A percentile compares a stretch with the other conserved stretches of the same genome.
These are phyloP conservation scores for Euproctis similis DNA, from an alignment of 2,888 invertebrate genomes.

Conservation along the genomic window DNA sequence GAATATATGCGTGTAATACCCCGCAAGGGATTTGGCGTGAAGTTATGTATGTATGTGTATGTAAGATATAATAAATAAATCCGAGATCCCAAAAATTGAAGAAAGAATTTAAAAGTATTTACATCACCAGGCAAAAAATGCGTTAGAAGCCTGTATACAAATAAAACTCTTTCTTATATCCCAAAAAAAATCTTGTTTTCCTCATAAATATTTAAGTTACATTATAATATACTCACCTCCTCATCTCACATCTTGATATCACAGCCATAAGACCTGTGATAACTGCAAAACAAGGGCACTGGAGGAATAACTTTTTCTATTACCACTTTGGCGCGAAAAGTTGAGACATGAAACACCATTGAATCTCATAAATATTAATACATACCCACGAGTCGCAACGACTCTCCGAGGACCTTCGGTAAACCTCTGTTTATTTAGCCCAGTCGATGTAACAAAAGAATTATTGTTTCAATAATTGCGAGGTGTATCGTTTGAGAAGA, in stretches of 20 bases:
- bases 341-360: slow-evolving; percentile 30
- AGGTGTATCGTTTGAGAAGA: slow-evolving; percentile 20
- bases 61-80: too few species aligned
- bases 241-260: slow-evolving; percentile 7
- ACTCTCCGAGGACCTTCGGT: slow-evolving; percentile 33
- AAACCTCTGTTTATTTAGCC: slow-evolving; percentile 34
- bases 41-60: too few species aligned
- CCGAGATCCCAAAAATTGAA: too few species aligned
- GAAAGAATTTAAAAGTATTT: too few species aligned
- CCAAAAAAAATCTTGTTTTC: background rate
- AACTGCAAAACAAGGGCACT: slow-evolving; percentile 20
- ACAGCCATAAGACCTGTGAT: slow-evolving; percentile 12
- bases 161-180: too few species aligned
- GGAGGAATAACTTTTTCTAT: slow-evolving; percentile 33
- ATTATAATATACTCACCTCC: slow-evolving; percentile 8
- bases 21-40: too few species aligned
- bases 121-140: too few species aligned
- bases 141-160: too few species aligned
- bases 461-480: slow-evolving; percentile 26
- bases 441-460: slow-evolving; percentile 19
- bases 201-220: background rate
- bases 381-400: slow-evolving; percentile 39
- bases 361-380: slow-evolving; percentile 54
- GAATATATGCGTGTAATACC: too few species aligned
- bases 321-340: slow-evolving; percentile 25